Conservation (phyloP, 1,140 invertebrate genomes). For the Popillia japonica region DNA sequence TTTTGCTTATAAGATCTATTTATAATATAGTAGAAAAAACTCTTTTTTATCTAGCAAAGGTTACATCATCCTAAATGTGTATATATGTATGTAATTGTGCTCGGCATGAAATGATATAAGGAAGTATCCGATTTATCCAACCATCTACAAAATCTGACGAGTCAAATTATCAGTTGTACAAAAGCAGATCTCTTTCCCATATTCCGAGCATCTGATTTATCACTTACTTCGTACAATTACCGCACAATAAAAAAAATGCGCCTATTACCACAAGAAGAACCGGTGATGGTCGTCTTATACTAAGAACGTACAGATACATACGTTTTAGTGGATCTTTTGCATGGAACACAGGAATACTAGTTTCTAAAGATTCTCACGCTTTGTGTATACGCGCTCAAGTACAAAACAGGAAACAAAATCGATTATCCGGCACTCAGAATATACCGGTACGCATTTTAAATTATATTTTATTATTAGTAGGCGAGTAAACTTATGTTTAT, state of each 20-base stretch:
- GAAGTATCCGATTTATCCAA: slow-evolving; percentile 4
- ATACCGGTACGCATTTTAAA: slow-evolving; percentile 22
- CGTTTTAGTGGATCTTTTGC: slow-evolving; percentile 17
- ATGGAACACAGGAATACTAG: slow-evolving; percentile 8
- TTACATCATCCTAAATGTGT: no score
- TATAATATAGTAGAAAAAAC: no score
- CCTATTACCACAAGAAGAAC: slow-evolving; percentile 13
- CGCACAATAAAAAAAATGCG: slow-evolving; percentile 11
- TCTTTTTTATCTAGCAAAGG: no score
- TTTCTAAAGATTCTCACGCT: slow-evolving; percentile 28
- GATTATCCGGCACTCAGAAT: slow-evolving; percentile 15
- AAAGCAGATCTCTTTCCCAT: background rate
- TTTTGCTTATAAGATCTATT: no score
- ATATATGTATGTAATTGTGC: no score
- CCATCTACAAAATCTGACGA: background rate
- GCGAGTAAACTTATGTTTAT: slow-evolving; percentile 11
- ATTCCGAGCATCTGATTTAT: background rate
- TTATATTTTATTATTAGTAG: slow-evolving; percentile 27
- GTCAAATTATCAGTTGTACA: background rate
- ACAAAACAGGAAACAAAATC: slow-evolving; percentile 30
- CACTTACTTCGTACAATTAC: slow-evolving; percentile 26
- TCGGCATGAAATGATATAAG: background rate
- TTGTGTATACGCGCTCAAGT: background rate
- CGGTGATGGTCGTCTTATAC: background rate
- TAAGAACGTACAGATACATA: background rate